Base-by-base conservation (phyloP, 1,140 invertebrate species). In the Zelostemma sp. region DNA sequence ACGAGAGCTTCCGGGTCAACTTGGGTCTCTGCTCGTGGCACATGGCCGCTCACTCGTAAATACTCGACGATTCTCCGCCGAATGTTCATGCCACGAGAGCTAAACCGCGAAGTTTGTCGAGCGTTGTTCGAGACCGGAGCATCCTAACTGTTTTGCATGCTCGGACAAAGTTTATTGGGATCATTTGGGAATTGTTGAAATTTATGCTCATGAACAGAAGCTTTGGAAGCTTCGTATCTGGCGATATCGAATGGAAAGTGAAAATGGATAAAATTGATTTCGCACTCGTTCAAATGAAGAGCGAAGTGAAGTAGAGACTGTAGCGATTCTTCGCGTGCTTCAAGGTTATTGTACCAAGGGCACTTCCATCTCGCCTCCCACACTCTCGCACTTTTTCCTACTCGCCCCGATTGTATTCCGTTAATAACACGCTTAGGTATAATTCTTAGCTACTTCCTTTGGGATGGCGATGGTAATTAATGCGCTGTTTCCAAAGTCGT, bases 401-500 rank as follows among this genome's bases (percentile, higher is more conserved):
- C 31, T n/a, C 28, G 15, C 57, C 11, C 25, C 17, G 35, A 21
- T 46, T 40, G 45, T 47, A 53, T 38, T 21, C 43, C 49, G 6
- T 53, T 35, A 53, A 61, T 47, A 47, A 47, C 40, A 53, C 16
- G 45, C 25, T 31, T 14, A 19, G 1, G 31, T 35, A 21, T 31
- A 35, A 18, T 50, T 51, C 17, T 35, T 18, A 17, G 18, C 11
- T 6, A 17, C 41, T 43, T 43, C 41, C 41, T 43, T 18, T 18
- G 6, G 1, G 3, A 43, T 6, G 1, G 15, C 2, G 15, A 43
- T 43, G 41, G 14, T 11, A 43, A 43, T 43, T 43, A 43, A 43
- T 31, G 43, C 15, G 8, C 40, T 19, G 43, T 51, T 41, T 33
- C 15, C 21, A 9, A 14, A 51, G 11, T 28, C 47, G 25, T n/a